Evolutionary conservation across 2,888 invertebrate genomes (phyloP).

Genomic region (Auanema freiburgensis): DNA sequence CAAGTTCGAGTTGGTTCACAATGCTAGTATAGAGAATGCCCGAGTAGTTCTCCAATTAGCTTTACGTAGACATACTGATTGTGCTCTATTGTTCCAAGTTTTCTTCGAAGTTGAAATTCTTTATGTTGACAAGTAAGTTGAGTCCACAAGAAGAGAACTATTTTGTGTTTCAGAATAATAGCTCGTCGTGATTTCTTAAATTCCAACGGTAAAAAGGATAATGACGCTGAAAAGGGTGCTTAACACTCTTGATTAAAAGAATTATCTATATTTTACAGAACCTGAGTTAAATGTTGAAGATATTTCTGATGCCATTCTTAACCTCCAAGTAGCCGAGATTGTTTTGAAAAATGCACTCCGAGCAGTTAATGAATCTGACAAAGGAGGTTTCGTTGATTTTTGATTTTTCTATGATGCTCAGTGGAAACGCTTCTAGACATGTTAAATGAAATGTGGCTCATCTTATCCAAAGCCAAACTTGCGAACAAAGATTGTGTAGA

Average conservation of each 20-base stretch:
- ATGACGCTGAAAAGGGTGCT: too few relatives aligned
- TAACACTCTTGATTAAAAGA: too few relatives aligned
- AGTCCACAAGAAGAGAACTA: neutral
- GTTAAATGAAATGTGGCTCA: slow-evolving; percentile 2
- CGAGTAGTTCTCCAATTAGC: slow-evolving; percentile 16
- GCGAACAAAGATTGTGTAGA: slow-evolving; percentile 1
- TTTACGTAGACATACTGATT: slow-evolving; percentile 11
- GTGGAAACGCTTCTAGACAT: slow-evolving; percentile 16
- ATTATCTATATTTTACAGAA: slow-evolving; percentile 6
- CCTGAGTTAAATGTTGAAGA: slow-evolving; percentile 16
- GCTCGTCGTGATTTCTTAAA: neutral
- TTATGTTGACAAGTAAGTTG: slow-evolving; percentile 18
- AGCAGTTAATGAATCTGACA: slow-evolving; percentile 1
- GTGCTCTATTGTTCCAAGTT: slow-evolving; percentile 5
- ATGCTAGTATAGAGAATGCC: slow-evolving; percentile 20
- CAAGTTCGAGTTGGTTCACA: slow-evolving; percentile 15
- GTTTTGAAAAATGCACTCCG: slow-evolving; percentile 9
- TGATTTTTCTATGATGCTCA: neutral
- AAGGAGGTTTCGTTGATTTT: slow-evolving; percentile 11
- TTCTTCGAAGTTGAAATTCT: slow-evolving; percentile 15
- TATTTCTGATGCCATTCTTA: slow-evolving; percentile 15
- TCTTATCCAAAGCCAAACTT: too few relatives aligned
- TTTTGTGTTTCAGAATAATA: neutral
- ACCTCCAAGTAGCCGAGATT: slow-evolving; percentile 13
- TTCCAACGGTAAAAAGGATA: neutral